A percentile compares a stretch with the other conserved stretches of the same genome.
These are phyloP conservation scores for Caenorhabditis angaria DNA, from an alignment of 2,888 invertebrate species.

Conservation along the genomic window DNA sequence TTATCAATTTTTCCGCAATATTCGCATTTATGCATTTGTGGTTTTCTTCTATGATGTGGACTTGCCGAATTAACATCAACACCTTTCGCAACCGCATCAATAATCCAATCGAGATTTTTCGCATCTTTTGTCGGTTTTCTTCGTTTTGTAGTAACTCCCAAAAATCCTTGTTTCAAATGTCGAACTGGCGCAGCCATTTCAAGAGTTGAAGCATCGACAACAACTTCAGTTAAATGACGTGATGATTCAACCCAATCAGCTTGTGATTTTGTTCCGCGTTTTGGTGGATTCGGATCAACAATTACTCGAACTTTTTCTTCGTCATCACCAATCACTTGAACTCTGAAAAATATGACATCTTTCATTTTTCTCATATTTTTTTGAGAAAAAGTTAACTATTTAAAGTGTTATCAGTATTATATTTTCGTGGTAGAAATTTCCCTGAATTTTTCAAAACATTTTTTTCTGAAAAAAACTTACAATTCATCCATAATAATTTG, in stretches of 20 bases:
- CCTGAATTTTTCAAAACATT: conserved; percentile 10
- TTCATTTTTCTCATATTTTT: too few relatives aligned
- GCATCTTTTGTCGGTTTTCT: conserved; percentile 26
- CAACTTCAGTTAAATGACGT: conserved; percentile 26
- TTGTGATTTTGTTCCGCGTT: conserved; percentile 22
- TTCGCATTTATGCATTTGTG: conserved; percentile 57
- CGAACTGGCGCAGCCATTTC: conserved; percentile 42
- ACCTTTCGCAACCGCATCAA: conserved; percentile 64
- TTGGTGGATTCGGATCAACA: conserved; percentile 49
- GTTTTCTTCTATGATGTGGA: conserved; percentile 61
- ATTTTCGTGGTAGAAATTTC: too few relatives aligned
- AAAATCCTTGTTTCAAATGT: conserved; percentile 17
- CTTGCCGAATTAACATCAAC: conserved; percentile 53
- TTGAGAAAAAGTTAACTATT: too few relatives aligned
- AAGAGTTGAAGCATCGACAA: conserved; percentile 40
- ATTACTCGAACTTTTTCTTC: conserved; percentile 36
- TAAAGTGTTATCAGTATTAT: too few relatives aligned
- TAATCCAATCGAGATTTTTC: conserved; percentile 64
- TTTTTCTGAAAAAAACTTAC: conserved; percentile 13
- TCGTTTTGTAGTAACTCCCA: conserved; percentile 7
- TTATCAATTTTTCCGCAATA: conserved; percentile 62
- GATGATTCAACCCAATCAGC: conserved; percentile 15
- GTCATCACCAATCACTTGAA: conserved; percentile 17
- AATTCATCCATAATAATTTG: conserved; percentile 26
- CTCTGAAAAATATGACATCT: conserved; percentile 5